A percentile compares a stretch with the other conserved stretches of the same genome.
phyloP scores from a whole-genome alignment of 2,888 invertebrate genomes.

The Dynastes grantii region DNA sequence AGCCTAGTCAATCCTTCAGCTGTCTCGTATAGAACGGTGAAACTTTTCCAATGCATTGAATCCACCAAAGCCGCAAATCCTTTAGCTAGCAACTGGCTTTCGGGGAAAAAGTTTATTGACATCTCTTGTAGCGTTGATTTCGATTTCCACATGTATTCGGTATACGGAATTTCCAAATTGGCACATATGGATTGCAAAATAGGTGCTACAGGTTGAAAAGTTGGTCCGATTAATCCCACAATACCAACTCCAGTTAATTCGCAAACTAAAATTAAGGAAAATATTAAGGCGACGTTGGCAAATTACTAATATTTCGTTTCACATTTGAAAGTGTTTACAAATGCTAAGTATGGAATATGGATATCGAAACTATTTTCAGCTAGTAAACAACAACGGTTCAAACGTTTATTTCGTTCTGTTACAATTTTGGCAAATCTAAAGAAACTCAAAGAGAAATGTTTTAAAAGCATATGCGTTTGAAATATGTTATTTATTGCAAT shows the following conservation, averaged over 20 bases:
- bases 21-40: slow-evolving; percentile 85
- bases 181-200: slow-evolving; percentile 90
- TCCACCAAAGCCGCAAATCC: slow-evolving; percentile 80
- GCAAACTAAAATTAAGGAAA: slow-evolving; percentile 55
- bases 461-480: no score
- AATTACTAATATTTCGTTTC: no score
- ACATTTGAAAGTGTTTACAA: no score
- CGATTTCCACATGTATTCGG: slow-evolving; percentile 83
- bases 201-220: slow-evolving; percentile 76
- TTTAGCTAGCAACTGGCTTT: slow-evolving; percentile 77
- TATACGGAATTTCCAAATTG: slow-evolving; percentile 88
- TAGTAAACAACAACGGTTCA: no score
- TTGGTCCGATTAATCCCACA: slow-evolving; percentile 88
- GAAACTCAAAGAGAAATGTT: no score
- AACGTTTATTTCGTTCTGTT: no score
- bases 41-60: slow-evolving; percentile 83
- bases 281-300: not conserved
- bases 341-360: no score
- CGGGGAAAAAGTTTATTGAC: slow-evolving; percentile 80
- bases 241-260: slow-evolving; percentile 73
- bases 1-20: slow-evolving; percentile 83
- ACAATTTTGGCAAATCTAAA: no score
- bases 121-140: slow-evolving; percentile 55
- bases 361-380: no score
- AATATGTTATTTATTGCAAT: no score